A percentile compares a stretch with the other conserved stretches of the same genome.
phyloP scores from a whole-genome alignment of 2,797 vertebrate genomes.

The Scomberomorus guttatus region DNA sequence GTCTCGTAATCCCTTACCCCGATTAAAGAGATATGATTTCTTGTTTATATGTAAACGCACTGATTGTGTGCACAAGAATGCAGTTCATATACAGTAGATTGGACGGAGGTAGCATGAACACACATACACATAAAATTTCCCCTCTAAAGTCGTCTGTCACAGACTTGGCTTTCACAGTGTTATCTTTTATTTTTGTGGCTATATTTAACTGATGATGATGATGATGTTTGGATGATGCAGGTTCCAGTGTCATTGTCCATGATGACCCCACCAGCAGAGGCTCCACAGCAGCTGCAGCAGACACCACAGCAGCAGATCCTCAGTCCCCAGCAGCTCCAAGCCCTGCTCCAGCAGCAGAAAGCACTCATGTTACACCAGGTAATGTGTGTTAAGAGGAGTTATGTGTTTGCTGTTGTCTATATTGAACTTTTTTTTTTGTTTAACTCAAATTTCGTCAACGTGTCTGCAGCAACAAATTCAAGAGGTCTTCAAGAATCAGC shows the following conservation, averaged over 20 bases:
- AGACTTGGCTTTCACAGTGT: neutral
- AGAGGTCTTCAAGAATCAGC: slow-evolving; percentile 99
- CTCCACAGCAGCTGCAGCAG: slow-evolving; percentile 96
- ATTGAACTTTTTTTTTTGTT: neutral
- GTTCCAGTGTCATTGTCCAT: slow-evolving; percentile 94
- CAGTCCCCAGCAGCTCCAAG: slow-evolving; percentile 97
- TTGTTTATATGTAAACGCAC: slow-evolving; percentile 33
- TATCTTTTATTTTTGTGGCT: neutral
- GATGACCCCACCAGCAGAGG: slow-evolving; percentile 99
- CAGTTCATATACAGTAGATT: neutral
- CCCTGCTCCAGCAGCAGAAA: slow-evolving; percentile 98
- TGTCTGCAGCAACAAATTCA: slow-evolving; percentile 96
- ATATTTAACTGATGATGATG: neutral
- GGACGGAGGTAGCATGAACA: neutral
- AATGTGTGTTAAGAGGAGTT: slow-evolving; percentile 23
- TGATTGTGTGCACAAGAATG: slow-evolving; percentile 4
- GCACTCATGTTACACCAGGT: slow-evolving; percentile 99
- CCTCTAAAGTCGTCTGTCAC: neutral
- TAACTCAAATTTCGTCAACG: neutral
- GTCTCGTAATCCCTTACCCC: neutral
- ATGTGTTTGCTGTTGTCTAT: neutral
- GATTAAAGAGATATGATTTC: slow-evolving; percentile 26
- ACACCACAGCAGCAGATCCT: slow-evolving; percentile 96
- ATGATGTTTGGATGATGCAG: slow-evolving; percentile 71
- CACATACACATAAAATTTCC: neutral